Conservation (phyloP, 2,888 invertebrate genomes). For the Cordilura impudica region DNA sequence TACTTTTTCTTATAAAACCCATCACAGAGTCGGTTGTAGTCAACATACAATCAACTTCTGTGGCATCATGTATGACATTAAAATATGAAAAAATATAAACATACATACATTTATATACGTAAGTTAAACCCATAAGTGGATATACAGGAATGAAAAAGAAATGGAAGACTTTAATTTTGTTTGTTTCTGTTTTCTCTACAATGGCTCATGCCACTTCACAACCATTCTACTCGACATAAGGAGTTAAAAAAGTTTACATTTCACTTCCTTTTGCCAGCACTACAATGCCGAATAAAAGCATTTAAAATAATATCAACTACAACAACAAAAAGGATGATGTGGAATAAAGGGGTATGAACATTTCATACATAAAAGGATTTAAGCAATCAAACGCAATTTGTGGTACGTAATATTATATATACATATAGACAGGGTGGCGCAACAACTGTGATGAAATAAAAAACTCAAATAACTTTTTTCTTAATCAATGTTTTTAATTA, state of each 20-base stretch:
- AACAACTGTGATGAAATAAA: too few species aligned
- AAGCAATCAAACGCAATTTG: background rate
- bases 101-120: too few species aligned
- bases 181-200: background rate
- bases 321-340: background rate
- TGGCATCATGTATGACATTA: too few species aligned
- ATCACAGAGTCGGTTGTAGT: too few species aligned
- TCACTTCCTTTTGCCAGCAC: slow-evolving; percentile 23
- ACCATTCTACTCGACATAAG: background rate
- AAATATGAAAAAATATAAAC: too few species aligned
- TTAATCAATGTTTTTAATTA: too few species aligned
- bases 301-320: background rate
- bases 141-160: background rate
- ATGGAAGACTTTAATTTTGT: background rate
- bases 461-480: too few species aligned
- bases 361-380: background rate
- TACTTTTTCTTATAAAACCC: too few species aligned
- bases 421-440: too few species aligned
- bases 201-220: background rate
- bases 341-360: background rate
- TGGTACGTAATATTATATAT: too few species aligned
- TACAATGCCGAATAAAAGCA: background rate
- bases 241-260: slow-evolving; percentile 39
- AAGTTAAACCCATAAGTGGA: background rate
- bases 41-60: too few species aligned